Conservation (phyloP, 1,140 invertebrate genomes). For the Carposina sasakii region DNA sequence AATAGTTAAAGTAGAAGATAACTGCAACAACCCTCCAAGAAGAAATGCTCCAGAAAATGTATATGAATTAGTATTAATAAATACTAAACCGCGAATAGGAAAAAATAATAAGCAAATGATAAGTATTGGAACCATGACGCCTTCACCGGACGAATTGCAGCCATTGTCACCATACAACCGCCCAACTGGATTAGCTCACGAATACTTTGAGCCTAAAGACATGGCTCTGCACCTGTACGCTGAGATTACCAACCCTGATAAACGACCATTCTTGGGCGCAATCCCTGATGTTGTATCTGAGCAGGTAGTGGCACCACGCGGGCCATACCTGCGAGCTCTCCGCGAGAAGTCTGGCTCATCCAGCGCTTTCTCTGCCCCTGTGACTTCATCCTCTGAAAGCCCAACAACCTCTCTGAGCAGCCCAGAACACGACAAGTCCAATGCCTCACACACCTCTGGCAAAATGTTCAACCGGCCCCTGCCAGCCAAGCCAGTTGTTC, state of each 20-base stretch:
- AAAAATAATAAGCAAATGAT: conserved; percentile 66
- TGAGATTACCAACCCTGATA: conserved; percentile 74
- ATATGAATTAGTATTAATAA: conserved; percentile 76
- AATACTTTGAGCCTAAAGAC: conserved; percentile 83
- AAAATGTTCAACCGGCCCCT: conserved; percentile 80
- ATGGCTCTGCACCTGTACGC: conserved; percentile 80
- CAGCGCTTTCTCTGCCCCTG: conserved; percentile 18
- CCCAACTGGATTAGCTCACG: conserved; percentile 75
- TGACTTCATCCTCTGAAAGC: conserved; percentile 20
- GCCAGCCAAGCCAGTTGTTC: conserved; percentile 77
- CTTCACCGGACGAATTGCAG: conserved; percentile 76
- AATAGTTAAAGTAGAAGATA: conserved; percentile 83
- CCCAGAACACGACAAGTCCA: conserved; percentile 38
- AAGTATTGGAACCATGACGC: conserved; percentile 75
- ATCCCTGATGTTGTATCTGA: conserved; percentile 49
- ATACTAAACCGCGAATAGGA: conserved; percentile 55
- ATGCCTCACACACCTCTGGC: conserved; percentile 63
- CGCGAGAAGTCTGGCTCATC: conserved; percentile 44
- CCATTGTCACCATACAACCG: conserved; percentile 68
- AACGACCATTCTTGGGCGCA: conserved; percentile 50
- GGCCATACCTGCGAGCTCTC: conserved; percentile 58
- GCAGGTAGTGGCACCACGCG: conserved; percentile 52
- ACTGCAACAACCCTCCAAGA: conserved; percentile 70
- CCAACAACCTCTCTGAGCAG: conserved; percentile 17
- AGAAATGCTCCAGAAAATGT: conserved; percentile 75